These are phyloP conservation scores for Nipponacmea schrenckii DNA, from an alignment of 2,888 invertebrate species.

Conservation along the genomic window DNA sequence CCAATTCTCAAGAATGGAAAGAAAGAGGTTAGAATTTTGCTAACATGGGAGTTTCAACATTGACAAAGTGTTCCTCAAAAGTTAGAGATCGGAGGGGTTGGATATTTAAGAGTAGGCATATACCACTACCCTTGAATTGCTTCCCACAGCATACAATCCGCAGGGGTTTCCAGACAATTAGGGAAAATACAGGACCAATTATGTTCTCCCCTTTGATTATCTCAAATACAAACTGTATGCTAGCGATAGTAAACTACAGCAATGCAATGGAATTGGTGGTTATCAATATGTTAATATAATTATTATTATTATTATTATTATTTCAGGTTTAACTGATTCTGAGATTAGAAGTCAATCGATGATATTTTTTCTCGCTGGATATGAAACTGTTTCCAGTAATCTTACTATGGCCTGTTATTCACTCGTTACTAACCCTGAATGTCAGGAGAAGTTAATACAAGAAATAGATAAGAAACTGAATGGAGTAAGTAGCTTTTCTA, in stretches of 20 bases:
- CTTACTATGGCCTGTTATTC: conserved; percentile 40
- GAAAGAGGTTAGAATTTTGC: conserved; percentile 13
- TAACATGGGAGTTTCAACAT: conserved; percentile 1
- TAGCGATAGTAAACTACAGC: too few relatives aligned
- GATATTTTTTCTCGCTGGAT: conserved; percentile 52
- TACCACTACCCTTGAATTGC: too few relatives aligned
- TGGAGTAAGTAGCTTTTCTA: conserved; percentile 15
- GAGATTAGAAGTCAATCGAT: conserved; percentile 47
- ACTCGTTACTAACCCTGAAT: conserved; percentile 39
- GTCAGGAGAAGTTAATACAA: conserved; percentile 41
- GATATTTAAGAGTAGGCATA: too few relatives aligned
- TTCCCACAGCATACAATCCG: too few relatives aligned
- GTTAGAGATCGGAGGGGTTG: too few relatives aligned
- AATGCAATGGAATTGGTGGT: too few relatives aligned
- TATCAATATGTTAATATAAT: neutral
- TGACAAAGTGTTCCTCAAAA: neutral
- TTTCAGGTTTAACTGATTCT: conserved; percentile 37
- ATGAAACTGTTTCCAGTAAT: conserved; percentile 48
- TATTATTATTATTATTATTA: neutral
- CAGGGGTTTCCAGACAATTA: neutral
- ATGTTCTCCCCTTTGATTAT: too few relatives aligned
- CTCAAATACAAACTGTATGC: too few relatives aligned
- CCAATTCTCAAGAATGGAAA: conserved; percentile 14
- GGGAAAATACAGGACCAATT: neutral
- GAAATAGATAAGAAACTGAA: conserved; percentile 31